Evolutionary conservation across 1,140 invertebrate species (phyloP), one percentile per base, ranked within the genome.

Genomic region (Hirudo medicinalis): DNA sequence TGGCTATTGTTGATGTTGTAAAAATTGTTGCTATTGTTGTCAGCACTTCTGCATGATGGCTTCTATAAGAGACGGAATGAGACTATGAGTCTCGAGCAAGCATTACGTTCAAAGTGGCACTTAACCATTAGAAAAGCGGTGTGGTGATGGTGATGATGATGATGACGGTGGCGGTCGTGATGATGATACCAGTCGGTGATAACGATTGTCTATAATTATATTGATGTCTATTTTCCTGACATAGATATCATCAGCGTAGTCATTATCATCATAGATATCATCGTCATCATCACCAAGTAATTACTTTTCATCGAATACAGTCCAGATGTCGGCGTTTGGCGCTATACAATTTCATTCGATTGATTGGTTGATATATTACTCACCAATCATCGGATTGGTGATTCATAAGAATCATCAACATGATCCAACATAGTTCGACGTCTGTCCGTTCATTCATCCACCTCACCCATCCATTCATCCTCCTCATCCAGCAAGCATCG

Each of bases 211-310:
- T 57, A 5, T 57, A 20, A n/a, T 25, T 57, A 20, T 57, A 5
- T 57, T 25, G 20, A 20, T 57, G 5, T 20, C 25, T 57, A 57
- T n/a, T 57, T 57, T n/a, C 20, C 54, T 5, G 54, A 57, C 25
- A 57, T 57, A 57, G 25, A n/a, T 57, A n/a, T 20, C 54, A 57
- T n/a, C 25, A 57, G 2, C 9, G 5, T 57, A 57, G 54, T 9
- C 20, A 57, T 57, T 57, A 57, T 57, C 54, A 57, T 57, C n/a
- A n/a, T n/a, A n/a, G n/a, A n/a, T n/a, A n/a, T n/a, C 54, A 36
- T 36, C 32, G 6, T 36, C 32, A 36, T 36, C 32, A 3, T 36
- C 32, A 6, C 32, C 32, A 6, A 36, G 6, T 36, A 36, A 36
- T 36, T 36, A 36, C 32, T 36, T 36, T 36, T 36, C 32, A 36